These are phyloP conservation scores for Tipula vernalis DNA, from an alignment of 2,888 invertebrate species.

Conservation along the genomic window DNA sequence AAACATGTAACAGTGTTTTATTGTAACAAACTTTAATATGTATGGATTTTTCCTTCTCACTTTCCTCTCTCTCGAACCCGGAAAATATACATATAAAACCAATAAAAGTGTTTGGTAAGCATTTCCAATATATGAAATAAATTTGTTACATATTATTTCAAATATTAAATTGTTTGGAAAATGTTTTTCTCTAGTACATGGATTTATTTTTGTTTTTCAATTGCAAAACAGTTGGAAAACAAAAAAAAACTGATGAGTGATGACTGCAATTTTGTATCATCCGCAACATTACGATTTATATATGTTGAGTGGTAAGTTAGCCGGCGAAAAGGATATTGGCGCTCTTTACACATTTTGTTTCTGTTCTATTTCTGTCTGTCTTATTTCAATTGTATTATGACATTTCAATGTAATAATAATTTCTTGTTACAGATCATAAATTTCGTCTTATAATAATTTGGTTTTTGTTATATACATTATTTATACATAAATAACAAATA, in stretches of 20 bases:
- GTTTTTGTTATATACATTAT: not conserved
- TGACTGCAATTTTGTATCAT: not conserved
- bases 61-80: not conserved
- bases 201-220: not conserved
- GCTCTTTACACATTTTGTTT: not conserved
- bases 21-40: not conserved
- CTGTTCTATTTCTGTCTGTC: not conserved
- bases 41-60: not conserved
- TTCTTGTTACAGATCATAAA: constrained; percentile 4
- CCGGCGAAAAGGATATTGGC: too few species aligned
- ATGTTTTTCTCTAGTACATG: not conserved
- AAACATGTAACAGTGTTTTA: not conserved
- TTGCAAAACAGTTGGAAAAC: too few species aligned
- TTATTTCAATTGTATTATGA: not conserved
- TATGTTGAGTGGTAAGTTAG: not conserved
- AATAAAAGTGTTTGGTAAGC: not conserved
- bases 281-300: not conserved
- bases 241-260: not conserved
- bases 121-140: not conserved
- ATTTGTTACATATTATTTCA: not conserved
- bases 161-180: not conserved
- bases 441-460: not conserved
- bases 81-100: not conserved
- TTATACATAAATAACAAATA: not conserved
- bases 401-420: not conserved